Percentiles rank a stretch among this genome's conserved stretches.
Evolutionary conservation across 2,797 vertebrate genomes (phyloP).

Genomic region (Oryzias sinensis): DNA sequence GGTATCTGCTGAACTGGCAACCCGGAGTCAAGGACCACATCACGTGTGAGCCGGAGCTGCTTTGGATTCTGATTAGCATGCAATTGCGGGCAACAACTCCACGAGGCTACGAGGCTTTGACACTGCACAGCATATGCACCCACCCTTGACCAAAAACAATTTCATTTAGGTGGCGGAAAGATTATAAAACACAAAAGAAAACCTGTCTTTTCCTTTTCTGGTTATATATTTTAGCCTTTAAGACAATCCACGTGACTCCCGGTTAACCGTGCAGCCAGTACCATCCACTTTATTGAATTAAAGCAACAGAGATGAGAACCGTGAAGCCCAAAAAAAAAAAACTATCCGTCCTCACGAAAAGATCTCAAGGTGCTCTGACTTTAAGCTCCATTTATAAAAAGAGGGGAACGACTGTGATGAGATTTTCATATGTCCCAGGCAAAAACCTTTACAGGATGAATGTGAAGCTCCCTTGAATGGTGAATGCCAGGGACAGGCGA

Average conservation of each 20-base stretch:
- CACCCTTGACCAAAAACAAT: slow-evolving; percentile 43
- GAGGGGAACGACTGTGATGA: slow-evolving; percentile 35
- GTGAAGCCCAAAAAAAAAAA: not conserved
- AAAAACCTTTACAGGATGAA: slow-evolving; percentile 39
- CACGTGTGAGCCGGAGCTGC: slow-evolving; percentile 34
- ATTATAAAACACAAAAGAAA: slow-evolving; percentile 43
- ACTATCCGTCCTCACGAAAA: slow-evolving; percentile 7
- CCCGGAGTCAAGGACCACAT: slow-evolving; percentile 42
- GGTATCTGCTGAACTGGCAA: slow-evolving; percentile 50
- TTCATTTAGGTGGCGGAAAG: slow-evolving; percentile 36
- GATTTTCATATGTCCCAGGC: slow-evolving; percentile 54
- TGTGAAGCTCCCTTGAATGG: slow-evolving; percentile 32
- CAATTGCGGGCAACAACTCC: slow-evolving; percentile 40
- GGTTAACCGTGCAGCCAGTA: slow-evolving; percentile 1
- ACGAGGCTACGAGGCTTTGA: slow-evolving; percentile 22
- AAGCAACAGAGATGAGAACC: not conserved
- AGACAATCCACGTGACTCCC: slow-evolving; percentile 5
- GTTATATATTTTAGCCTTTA: not conserved
- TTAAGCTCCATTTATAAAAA: slow-evolving; percentile 26
- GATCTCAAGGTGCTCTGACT: slow-evolving; percentile 39
- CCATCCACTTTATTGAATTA: slow-evolving; percentile 12
- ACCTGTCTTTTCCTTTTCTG: slow-evolving; percentile 8
- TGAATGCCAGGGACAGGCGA: slow-evolving; percentile 18
- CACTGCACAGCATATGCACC: slow-evolving; percentile 1
- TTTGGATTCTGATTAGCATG: slow-evolving; percentile 47